These are phyloP conservation scores for Holacanthella duospinosa DNA, from an alignment of 2,888 invertebrate species.

Conservation along the genomic window DNA sequence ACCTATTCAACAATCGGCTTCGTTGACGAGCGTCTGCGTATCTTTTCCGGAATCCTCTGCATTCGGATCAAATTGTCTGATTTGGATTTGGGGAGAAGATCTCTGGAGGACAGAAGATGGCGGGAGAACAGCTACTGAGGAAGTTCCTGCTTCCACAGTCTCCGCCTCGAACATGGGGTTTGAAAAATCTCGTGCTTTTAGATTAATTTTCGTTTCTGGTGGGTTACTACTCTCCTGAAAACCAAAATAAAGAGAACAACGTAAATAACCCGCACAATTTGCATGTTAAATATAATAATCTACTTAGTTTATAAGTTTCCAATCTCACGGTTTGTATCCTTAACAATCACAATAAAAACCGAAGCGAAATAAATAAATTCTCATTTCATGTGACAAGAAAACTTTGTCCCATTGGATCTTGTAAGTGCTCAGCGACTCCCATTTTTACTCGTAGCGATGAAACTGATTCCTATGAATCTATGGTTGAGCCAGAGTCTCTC, in stretches of 20 bases:
- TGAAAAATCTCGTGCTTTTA: slow-evolving; percentile 65
- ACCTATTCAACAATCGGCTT: slow-evolving; percentile 53
- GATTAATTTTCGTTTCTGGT: slow-evolving; percentile 17
- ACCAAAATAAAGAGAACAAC: slow-evolving; percentile 37
- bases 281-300: neutral
- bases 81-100: slow-evolving; percentile 59
- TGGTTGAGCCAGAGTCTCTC: too few relatives aligned
- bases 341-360: too few relatives aligned
- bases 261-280: neutral
- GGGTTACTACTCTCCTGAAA: slow-evolving; percentile 45
- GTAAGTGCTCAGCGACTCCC: too few relatives aligned
- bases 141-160: slow-evolving; percentile 40
- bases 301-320: neutral
- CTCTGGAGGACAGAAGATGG: slow-evolving; percentile 72
- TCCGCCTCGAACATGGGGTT: slow-evolving; percentile 95
- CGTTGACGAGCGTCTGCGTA: slow-evolving; percentile 79
- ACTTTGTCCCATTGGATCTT: too few relatives aligned
- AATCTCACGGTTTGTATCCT: too few relatives aligned
- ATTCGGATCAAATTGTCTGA: slow-evolving; percentile 70
- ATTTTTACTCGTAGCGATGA: too few relatives aligned
- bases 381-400: too few relatives aligned
- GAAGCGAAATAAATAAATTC: too few relatives aligned
- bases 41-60: slow-evolving; percentile 77
- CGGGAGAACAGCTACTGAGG: slow-evolving; percentile 57
- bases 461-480: too few relatives aligned